Base-by-base conservation (phyloP, 2,797 vertebrate genomes). In the Geotria australis region DNA sequence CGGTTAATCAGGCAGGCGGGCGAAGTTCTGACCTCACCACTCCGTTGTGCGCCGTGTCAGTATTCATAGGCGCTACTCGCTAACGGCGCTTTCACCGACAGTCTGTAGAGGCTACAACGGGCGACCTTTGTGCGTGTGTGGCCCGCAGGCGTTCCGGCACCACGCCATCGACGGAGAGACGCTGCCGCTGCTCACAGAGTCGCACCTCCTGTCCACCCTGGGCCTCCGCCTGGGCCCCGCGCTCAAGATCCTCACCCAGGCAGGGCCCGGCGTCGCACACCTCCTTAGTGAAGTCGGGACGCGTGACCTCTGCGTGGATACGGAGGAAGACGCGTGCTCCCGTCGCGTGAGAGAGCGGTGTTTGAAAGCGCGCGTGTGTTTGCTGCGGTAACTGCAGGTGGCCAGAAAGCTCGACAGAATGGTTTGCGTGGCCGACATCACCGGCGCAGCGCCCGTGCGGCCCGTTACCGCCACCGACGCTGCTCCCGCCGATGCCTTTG, bases 111-210 rank as follows among this genome's bases (percentile, higher is more conserved):
- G 38, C 24, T 38, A n/a, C 14, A 14, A 14, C 14, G 14, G 14
- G 14, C 14, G 3, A 2, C 46, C 58, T 13, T 11, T 14, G 46
- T 57, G n/a, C 46, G 8, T 56, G 47, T 60, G 13, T 7, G 3
- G 6, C 1, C 59, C 65, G 56, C 60, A 95, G 89, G 69, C 73
- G 2, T 95, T 96, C 70, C 89, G 85, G 69, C 85, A 95, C 59
- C 86, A 96, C 12, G 78, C 80, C 66, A 93, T 96, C 60, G 85
- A 96, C 57, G 88, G 89, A 58, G 81, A 89, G 73, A 94, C 83
- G 0, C 72, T 96, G 57, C 86, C 81, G 1, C 72, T 96, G n/a
- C 76, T 95, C 58, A 88, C 85, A 59, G 88, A 96, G 62, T 81
- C 89, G 51, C 89, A 96, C 65, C 81, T 95, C 45, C 70, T 91